Conservation (phyloP, 2,888 invertebrate species). For the Plebejus melissa region DNA sequence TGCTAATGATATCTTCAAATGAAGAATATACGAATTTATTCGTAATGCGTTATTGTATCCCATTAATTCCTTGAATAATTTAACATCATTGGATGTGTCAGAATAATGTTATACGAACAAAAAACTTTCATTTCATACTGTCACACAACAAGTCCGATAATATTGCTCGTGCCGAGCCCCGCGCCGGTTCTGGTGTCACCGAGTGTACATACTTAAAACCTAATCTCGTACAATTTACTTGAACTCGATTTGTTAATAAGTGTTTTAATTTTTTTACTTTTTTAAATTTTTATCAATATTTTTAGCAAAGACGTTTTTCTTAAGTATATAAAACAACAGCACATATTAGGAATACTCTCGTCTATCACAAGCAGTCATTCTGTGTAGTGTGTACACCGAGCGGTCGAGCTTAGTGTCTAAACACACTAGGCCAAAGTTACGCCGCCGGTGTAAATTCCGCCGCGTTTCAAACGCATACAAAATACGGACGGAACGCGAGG, state of each 20-base stretch:
- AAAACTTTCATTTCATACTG: not conserved
- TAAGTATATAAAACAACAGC: not conserved
- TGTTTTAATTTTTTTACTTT: constrained; percentile 45
- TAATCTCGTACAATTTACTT: constrained; percentile 53
- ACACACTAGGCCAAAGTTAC: too few species aligned
- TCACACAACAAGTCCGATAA: not conserved
- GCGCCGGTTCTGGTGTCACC: constrained; percentile 33
- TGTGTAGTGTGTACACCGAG: not conserved
- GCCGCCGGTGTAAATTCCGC: too few species aligned
- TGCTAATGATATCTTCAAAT: not conserved
- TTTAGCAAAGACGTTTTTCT: constrained; percentile 15
- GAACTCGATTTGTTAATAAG: constrained; percentile 50
- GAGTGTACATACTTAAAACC: constrained; percentile 38
- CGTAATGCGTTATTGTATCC: too few species aligned
- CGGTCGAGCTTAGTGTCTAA: not conserved
- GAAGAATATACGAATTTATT: not conserved
- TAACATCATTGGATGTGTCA: not conserved
- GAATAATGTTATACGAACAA: not conserved
- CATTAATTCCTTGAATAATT: not conserved
- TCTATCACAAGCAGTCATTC: constrained; percentile 11
- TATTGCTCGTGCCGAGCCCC: not conserved
- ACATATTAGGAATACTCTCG: constrained; percentile 5
- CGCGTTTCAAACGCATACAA: too few species aligned
- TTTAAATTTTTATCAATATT: constrained; percentile 40
- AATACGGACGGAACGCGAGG: too few species aligned